Conservation (phyloP, 2,797 vertebrate genomes). For the Chloroceryle inda region DNA sequence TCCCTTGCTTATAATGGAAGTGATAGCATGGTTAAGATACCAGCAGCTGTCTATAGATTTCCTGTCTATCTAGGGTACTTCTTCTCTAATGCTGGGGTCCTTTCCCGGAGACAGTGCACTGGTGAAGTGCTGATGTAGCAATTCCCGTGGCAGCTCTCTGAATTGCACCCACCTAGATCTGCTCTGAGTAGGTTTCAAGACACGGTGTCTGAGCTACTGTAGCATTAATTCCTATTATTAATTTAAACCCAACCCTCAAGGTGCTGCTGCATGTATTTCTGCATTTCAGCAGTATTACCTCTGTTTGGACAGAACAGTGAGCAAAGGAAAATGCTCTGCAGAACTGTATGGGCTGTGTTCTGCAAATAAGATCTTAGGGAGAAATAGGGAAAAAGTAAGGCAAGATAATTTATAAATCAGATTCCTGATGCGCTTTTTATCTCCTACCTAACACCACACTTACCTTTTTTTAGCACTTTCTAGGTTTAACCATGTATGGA, state of each 20-base stretch:
- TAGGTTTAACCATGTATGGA: not conserved
- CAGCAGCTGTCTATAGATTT: not conserved
- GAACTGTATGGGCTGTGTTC: not conserved
- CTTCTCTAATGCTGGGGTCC: not conserved
- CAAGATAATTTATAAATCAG: not conserved
- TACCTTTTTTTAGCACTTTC: not conserved
- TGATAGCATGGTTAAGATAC: not conserved
- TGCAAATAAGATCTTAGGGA: not conserved
- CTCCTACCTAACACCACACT: rapidly evolving
- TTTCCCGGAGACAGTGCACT: not conserved
- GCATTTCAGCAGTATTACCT: not conserved
- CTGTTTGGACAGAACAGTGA: not conserved
- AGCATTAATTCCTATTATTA: not conserved
- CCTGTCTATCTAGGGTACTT: not conserved
- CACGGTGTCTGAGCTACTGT: not conserved
- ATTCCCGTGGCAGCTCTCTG: not conserved
- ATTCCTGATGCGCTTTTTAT: not conserved
- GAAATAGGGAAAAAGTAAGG: not conserved
- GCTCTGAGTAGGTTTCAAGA: not conserved
- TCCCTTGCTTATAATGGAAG: not conserved
- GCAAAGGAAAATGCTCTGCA: not conserved
- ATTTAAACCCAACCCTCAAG: not conserved
- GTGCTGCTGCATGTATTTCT: not conserved
- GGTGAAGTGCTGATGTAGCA: not conserved
- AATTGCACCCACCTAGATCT: not conserved